These are phyloP conservation scores for Drepana falcataria DNA, from an alignment of 2,888 invertebrate species.

Conservation along the genomic window DNA sequence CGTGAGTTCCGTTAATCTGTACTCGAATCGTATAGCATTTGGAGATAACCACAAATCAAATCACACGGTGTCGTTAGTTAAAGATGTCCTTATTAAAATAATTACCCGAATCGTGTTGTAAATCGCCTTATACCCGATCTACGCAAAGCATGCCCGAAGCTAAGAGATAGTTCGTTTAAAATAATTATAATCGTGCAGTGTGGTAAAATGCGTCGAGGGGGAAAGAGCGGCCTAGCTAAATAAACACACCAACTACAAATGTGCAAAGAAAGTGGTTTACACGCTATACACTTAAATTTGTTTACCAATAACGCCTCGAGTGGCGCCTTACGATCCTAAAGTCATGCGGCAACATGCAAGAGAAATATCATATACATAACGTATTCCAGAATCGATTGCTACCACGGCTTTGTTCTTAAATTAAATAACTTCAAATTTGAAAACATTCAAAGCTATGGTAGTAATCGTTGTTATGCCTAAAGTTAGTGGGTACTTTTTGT, in stretches of 20 bases:
- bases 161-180: constrained; percentile 70
- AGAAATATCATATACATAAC: constrained; percentile 59
- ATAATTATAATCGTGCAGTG: constrained; percentile 77
- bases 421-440: no score
- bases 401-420: constrained; percentile 37
- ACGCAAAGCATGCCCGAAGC: constrained; percentile 76
- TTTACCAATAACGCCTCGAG: constrained; percentile 74
- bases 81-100: constrained; percentile 18
- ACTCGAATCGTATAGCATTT: no score
- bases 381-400: constrained; percentile 44
- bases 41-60: constrained; percentile 1
- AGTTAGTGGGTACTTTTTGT: constrained; percentile 54
- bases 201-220: constrained; percentile 75
- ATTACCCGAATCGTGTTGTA: no score
- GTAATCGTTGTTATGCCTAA: constrained; percentile 45
- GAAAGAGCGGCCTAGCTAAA: constrained; percentile 77
- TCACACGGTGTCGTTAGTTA: constrained; percentile 16
- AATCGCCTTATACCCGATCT: constrained; percentile 52
- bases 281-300: constrained; percentile 59
- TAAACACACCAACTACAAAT: constrained; percentile 73
- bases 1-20: no score
- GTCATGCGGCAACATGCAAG: constrained; percentile 77
- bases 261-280: constrained; percentile 76
- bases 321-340: constrained; percentile 73
- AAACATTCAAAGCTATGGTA: constrained; percentile 42